These are phyloP conservation scores for Limnephilus lunatus DNA, from an alignment of 2,888 invertebrate genomes.

Conservation along the genomic window DNA sequence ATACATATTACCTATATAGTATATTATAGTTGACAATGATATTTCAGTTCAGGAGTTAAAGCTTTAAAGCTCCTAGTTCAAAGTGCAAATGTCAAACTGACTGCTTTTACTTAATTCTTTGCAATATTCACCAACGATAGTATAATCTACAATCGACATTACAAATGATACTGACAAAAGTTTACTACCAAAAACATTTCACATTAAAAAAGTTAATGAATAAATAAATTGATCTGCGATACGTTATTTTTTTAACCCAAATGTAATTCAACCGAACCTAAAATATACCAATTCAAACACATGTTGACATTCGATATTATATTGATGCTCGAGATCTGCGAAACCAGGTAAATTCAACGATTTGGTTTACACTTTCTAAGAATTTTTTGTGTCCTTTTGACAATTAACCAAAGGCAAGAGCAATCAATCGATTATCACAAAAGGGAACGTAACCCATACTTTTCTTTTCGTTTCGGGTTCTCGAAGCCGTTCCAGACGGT, in stretches of 20 bases:
- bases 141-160: not conserved
- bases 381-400: slow-evolving; percentile 30
- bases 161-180: not conserved
- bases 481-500: slow-evolving; percentile 9
- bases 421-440: slow-evolving; percentile 56
- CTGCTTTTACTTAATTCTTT: not conserved
- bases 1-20: too few relatives aligned
- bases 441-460: slow-evolving; percentile 52
- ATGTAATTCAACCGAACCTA: not conserved
- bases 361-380: slow-evolving; percentile 43
- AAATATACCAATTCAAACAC: not conserved
- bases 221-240: not conserved
- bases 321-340: not conserved
- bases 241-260: not conserved
- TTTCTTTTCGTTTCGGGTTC: slow-evolving; percentile 55
- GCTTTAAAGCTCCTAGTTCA: not conserved
- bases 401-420: slow-evolving; percentile 34
- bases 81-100: not conserved
- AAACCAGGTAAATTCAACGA: slow-evolving; percentile 24
- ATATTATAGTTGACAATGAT: too few relatives aligned
- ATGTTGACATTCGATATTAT: slow-evolving; percentile 15
- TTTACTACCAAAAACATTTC: not conserved
- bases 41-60: too few relatives aligned
- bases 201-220: not conserved
- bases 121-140: not conserved